Percentiles rank a stretch among this genome's conserved stretches.
Conservation (phyloP, 2,888 invertebrate species). For the Rhabditoides inermis region DNA sequence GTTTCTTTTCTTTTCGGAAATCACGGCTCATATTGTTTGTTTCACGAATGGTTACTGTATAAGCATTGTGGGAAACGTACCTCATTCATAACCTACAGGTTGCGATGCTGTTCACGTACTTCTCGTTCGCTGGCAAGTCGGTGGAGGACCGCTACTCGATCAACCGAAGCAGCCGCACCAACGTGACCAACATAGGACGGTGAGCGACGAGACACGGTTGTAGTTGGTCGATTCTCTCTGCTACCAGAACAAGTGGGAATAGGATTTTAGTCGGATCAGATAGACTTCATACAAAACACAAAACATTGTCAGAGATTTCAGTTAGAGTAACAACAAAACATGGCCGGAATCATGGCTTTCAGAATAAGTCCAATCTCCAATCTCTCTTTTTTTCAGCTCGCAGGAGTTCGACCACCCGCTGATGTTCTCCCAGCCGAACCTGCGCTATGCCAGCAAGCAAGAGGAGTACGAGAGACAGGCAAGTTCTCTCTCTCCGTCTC, state of each 20-base stretch:
- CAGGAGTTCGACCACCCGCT: conserved; percentile 47
- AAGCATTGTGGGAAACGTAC: no score
- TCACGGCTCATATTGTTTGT: background rate
- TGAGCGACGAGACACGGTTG: conserved; percentile 14
- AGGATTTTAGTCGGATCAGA: no score
- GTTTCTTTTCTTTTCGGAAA: background rate
- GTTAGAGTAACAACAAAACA: no score
- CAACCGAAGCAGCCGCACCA: conserved; percentile 45
- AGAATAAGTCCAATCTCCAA: no score
- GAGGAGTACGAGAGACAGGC: conserved; percentile 30
- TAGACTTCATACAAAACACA: no score
- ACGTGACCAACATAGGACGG: conserved; percentile 50
- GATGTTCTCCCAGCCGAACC: conserved; percentile 29
- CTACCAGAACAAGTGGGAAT: no score
- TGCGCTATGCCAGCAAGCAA: conserved; percentile 12
- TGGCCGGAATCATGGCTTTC: no score
- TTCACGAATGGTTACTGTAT: background rate
- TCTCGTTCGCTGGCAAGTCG: conserved; percentile 41
- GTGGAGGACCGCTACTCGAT: conserved; percentile 40
- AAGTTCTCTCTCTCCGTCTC: no score
- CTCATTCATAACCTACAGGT: no score
- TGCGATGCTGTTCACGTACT: conserved; percentile 45
- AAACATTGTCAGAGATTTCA: no score
- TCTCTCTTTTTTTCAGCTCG: conserved; percentile 33
- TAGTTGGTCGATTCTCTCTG: background rate